These are phyloP conservation scores for Cyprinodon variegatus DNA, from an alignment of 2,113 vertebrate species.

Conservation along the genomic window DNA sequence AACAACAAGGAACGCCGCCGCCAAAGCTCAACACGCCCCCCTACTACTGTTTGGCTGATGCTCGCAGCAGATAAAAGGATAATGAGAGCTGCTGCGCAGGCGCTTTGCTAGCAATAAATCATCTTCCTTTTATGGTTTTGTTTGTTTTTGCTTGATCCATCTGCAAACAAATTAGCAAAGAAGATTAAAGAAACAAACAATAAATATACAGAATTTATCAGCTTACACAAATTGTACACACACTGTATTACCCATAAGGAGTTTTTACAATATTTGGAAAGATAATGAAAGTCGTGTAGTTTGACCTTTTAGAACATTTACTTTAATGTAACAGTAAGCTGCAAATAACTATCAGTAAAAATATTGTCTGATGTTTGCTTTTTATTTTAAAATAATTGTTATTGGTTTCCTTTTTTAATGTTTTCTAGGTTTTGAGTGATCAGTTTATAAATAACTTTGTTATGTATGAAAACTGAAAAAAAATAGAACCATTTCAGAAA, in stretches of 20 bases:
- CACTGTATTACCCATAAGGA: not conserved
- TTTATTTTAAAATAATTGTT: no score
- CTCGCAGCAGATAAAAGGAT: constrained; percentile 34
- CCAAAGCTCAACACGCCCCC: constrained; percentile 32
- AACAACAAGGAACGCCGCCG: constrained; percentile 27
- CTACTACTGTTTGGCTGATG: constrained; percentile 23
- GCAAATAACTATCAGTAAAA: no score
- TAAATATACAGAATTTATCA: not conserved
- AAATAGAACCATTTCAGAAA: no score
- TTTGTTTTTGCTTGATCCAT: not conserved
- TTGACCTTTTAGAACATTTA: not conserved
- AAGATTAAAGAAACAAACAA: not conserved
- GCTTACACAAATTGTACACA: not conserved
- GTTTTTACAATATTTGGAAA: not conserved
- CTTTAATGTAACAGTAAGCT: no score
- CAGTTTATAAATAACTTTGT: no score
- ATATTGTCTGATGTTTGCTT: no score
- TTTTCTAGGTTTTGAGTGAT: no score
- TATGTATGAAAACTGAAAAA: no score
- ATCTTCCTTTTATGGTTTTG: constrained; percentile 7
- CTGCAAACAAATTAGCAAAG: not conserved
- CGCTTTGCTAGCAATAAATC: constrained; percentile 7
- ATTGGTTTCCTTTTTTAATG: no score
- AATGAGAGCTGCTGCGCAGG: constrained; percentile 23
- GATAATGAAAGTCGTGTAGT: not conserved